Base-by-base conservation (phyloP, 2,113 vertebrate genomes). In the Cololabis saira region DNA sequence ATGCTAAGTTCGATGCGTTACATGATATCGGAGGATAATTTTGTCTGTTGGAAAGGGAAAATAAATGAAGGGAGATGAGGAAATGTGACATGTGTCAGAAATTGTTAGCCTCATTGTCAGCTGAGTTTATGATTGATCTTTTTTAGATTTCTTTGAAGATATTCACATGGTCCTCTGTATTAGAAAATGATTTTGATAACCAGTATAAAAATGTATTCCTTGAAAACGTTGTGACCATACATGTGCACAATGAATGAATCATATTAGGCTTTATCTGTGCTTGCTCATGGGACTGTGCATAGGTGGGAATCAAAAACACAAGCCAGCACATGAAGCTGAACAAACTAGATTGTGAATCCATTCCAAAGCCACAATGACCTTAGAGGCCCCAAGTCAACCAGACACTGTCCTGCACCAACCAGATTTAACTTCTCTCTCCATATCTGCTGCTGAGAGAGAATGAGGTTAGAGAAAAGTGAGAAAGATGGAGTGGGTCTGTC, bases 401-500 rank as follows among this genome's bases (percentile, higher is more conserved):
- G 53, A 65, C 14, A 50, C 79, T 61, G 61, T 83, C 58, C 62
- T 58, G 68, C 66, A 54, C 81, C 64, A 67, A 84, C 63, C 75
- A 77, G 78, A 87, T 87, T 86, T 74, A 45, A 71, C 77, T 72
- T 80, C 74, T 61, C 60, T 68, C 66, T 64, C 85, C 78, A 85
- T 90, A 88, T 87, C 78, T 87, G 74, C 74, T 71, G 60, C 64
- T 55, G 67, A 78, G 70, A 45, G 73, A 54, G 58, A 51, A 66
- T 54, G 56, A 54, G 69, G 69, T 43, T 59, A 55, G 61, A 44
- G 21, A 12, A 48, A 65, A 44, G 64, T 17, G 67, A 43, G 62
- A 43, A 78, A 85, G 84, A 83, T 88, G 71, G 83, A 87, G 83
- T 83, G 86, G 57, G 51, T 69, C 83, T 87, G 87, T 88, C 86